Conservation (phyloP, 2,113 vertebrate species). For the Micromys minutus region DNA sequence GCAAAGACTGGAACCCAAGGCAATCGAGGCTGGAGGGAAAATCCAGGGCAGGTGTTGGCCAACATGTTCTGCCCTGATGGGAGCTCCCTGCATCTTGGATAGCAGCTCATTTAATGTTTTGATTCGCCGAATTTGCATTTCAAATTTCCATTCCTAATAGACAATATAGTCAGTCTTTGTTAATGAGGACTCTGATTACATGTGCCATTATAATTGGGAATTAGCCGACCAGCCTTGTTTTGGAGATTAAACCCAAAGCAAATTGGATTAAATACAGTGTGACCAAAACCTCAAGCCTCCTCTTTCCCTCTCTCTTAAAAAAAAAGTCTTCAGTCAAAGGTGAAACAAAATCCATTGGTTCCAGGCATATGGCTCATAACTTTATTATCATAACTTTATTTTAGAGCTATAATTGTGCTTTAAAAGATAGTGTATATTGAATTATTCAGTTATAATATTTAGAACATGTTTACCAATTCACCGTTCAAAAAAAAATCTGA, state of each 20-base stretch:
- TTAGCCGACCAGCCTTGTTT: constrained; percentile 89
- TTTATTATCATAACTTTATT: constrained; percentile 80
- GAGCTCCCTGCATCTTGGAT: constrained; percentile 87
- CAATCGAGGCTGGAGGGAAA: constrained; percentile 92
- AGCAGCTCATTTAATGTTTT: constrained; percentile 91
- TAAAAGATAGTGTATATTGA: constrained; percentile 66
- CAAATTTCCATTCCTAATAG: constrained; percentile 91
- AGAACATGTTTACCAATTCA: constrained; percentile 47
- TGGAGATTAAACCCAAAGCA: constrained; percentile 89
- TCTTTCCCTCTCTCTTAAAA: constrained; percentile 62
- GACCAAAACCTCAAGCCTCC: constrained; percentile 82
- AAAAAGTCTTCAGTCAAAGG: constrained; percentile 81
- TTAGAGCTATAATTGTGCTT: constrained; percentile 75
- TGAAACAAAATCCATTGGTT: constrained; percentile 85
- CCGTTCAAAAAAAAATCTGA: background rate
- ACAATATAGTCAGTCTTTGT: constrained; percentile 90
- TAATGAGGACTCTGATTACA: constrained; percentile 92
- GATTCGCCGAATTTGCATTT: constrained; percentile 93
- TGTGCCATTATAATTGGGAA: constrained; percentile 91
- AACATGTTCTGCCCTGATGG: constrained; percentile 87
- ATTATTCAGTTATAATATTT: constrained; percentile 59
- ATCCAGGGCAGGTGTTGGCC: constrained; percentile 89
- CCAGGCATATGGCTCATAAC: constrained; percentile 82
- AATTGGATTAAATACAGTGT: constrained; percentile 89
- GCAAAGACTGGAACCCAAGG: constrained; percentile 92